These are phyloP conservation scores for Biston stratarius DNA, from an alignment of 2,888 invertebrate genomes.

Conservation along the genomic window DNA sequence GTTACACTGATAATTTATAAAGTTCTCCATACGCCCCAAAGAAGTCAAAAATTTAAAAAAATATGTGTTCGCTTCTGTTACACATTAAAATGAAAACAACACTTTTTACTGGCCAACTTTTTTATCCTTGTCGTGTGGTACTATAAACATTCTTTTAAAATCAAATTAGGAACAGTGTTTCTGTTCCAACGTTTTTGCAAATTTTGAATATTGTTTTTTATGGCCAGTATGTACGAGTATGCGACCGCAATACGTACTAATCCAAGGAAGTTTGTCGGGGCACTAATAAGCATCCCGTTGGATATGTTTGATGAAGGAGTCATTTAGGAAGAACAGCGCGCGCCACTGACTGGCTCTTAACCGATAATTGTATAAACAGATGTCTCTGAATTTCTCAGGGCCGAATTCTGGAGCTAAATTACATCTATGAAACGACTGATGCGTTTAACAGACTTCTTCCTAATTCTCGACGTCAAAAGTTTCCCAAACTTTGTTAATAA, in stretches of 20 bases:
- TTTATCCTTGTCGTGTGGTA: not conserved
- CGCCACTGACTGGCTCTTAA: constrained; percentile 80
- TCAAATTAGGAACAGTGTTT: constrained; percentile 7
- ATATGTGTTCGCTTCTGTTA: not conserved
- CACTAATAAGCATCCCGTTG: constrained; percentile 78
- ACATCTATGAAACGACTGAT: constrained; percentile 3
- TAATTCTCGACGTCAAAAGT: not conserved
- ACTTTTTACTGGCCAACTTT: not conserved
- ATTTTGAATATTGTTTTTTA: not conserved
- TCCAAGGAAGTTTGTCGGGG: constrained; percentile 63
- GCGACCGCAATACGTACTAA: constrained; percentile 70
- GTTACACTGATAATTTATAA: constrained; percentile 66
- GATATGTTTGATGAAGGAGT: constrained; percentile 80
- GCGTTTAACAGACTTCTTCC: not conserved
- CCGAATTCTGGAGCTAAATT: constrained; percentile 52
- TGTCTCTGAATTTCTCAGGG: constrained; percentile 72
- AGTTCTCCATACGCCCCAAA: constrained; percentile 66
- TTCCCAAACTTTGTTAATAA: too few species aligned
- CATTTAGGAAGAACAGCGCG: constrained; percentile 85
- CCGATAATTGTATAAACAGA: constrained; percentile 86
- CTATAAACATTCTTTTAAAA: not conserved
- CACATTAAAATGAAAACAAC: not conserved
- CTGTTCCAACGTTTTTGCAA: not conserved
- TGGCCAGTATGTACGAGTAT: constrained; percentile 34
- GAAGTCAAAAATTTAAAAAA: not conserved